Evolutionary conservation across 2,888 invertebrate genomes (phyloP), one percentile per base, ranked within the genome.

Genomic region (Chloroclystis v-ata): DNA sequence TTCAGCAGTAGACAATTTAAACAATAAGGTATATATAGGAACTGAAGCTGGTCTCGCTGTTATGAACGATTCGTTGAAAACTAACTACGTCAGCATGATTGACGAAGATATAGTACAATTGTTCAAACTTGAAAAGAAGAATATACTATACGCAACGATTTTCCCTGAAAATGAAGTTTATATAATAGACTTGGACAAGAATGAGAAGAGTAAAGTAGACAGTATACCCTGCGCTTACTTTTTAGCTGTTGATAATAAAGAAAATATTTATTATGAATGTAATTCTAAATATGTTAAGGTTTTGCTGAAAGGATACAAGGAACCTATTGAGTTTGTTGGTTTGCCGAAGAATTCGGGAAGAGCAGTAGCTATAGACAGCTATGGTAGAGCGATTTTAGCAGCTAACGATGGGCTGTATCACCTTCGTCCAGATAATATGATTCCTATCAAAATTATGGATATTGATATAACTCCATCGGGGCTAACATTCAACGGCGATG

Each of bases 241-340:
- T 37, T 37, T 86, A 26, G 83, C 84, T 2, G 84, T 83, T 1
- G 87, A 87, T 39, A 56, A 60, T 1, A 59, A 69, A 7, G 82
- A 76, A 0, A 87, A 87, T 60, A 56, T 86, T 2, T 87, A 61
- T 47, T 87, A 81, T 26, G 86, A 86, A 65, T 86, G 87, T 39
- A 85, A 85, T 63, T 81, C 86, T 0, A 86, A 86, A 41, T 86
- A 85, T 28, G 76, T 86, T 1, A 86, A 85, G 54, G 75, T 86
- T 29, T 44, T 86, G 42, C 58, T 84, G 0, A 83, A 73, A 71
- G 85, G 74, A 32, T 87, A 82, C 42, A 71, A 77, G 42, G 87
- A 86, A 30, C 78, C 87, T 0, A 70, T 87, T 28, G 86, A 86
- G 35, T 87, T 72, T 66, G 81, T 79, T 16, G 87, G 86, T 2